Evolutionary conservation across 2,888 invertebrate species (phyloP).

Genomic region (Perdita meconis): DNA sequence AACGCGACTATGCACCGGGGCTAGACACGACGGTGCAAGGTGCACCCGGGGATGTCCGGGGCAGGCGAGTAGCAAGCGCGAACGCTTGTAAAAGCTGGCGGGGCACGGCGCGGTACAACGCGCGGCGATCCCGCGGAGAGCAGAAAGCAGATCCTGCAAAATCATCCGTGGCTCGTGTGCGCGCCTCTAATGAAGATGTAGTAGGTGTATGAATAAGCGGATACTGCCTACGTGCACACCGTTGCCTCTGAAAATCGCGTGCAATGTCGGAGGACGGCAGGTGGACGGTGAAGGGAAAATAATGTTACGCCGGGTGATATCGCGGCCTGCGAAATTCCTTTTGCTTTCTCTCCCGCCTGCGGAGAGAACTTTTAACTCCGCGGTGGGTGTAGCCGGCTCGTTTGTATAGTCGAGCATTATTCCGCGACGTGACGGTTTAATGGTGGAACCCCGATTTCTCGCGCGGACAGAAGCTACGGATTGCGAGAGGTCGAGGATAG

Average conservation of each 20-base stretch:
- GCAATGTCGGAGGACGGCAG: conserved; percentile 70
- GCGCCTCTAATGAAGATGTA: conserved; percentile 69
- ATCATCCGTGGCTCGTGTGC: conserved; percentile 60
- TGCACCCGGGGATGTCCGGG: conserved; percentile 2
- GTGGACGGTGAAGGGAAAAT: conserved; percentile 72
- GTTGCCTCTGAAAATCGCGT: conserved; percentile 69
- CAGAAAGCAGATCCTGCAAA: conserved; percentile 64
- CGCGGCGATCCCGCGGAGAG: conserved; percentile 37
- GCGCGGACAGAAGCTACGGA: conserved; percentile 54
- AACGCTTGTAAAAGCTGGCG: not conserved
- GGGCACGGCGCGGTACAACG: not conserved
- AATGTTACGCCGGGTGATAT: conserved; percentile 69
- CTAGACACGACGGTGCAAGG: conserved; percentile 8
- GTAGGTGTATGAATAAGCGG: conserved; percentile 67
- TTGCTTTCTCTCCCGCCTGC: conserved; percentile 67
- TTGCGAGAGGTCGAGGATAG: conserved; percentile 37
- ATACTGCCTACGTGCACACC: conserved; percentile 44
- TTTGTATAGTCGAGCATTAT: conserved; percentile 67
- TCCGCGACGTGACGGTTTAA: conserved; percentile 69
- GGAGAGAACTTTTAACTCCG: conserved; percentile 58
- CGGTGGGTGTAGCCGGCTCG: conserved; percentile 67
- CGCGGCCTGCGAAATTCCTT: conserved; percentile 71
- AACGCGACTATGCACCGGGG: conserved; percentile 21
- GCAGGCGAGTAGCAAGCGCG: not conserved
- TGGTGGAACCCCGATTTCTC: conserved; percentile 65